phyloP scores from a whole-genome alignment of 2,113 vertebrate species.

The Hepsetus odoe region DNA sequence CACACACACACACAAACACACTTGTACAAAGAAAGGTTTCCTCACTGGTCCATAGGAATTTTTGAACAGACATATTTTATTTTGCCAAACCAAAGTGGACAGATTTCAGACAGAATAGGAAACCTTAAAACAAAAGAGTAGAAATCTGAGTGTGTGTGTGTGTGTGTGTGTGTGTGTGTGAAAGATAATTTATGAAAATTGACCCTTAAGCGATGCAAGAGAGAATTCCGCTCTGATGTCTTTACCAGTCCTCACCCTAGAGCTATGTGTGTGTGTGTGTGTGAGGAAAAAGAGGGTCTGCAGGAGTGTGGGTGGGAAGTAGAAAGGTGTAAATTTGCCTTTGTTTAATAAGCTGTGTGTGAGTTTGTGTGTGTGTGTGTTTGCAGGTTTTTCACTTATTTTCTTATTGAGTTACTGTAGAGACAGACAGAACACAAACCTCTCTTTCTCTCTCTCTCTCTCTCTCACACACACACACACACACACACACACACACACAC shows the following conservation, averaged over 20 bases:
- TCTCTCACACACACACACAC: background rate
- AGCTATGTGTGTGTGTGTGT: conserved; percentile 23
- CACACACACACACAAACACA: conserved; percentile 21
- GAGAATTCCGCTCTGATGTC: conserved; percentile 45
- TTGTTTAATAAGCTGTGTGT: no score
- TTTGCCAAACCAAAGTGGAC: conserved; percentile 31
- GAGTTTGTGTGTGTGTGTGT: conserved; percentile 20
- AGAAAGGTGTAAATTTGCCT: no score
- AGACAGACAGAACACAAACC: background rate
- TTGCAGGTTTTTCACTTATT: no score
- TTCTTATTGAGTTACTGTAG: background rate
- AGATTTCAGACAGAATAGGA: conserved; percentile 30
- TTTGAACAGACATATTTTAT: conserved; percentile 16
- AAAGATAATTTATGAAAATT: conserved; percentile 64
- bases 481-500: background rate
- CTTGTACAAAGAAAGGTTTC: background rate
- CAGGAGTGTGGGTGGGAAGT: conserved; percentile 4
- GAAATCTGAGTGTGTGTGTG: conserved; percentile 42
- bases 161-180: conserved; percentile 39
- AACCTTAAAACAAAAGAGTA: conserved; percentile 37
- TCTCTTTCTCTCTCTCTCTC: no score
- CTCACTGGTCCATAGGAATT: conserved; percentile 1
- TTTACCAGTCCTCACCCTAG: conserved; percentile 44
- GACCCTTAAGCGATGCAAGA: conserved; percentile 52
- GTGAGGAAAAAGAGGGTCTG: conserved; percentile 18